Evolutionary conservation across 2,888 invertebrate species (phyloP).

Genomic region (Leucania comma): DNA sequence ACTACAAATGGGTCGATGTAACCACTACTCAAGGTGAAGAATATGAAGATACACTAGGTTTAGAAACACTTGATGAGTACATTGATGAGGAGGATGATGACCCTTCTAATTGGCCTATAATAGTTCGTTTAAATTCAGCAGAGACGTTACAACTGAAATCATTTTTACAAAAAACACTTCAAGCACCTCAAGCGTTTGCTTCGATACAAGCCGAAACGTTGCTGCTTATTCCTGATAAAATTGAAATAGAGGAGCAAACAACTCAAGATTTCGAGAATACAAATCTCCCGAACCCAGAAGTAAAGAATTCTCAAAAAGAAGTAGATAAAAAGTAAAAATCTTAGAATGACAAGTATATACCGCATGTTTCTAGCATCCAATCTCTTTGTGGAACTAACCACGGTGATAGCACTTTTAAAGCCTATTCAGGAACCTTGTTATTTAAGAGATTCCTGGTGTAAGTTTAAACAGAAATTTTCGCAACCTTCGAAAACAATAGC

Average conservation of each 20-base stretch:
- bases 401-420: conserved; percentile 76
- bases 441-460: conserved; percentile 76
- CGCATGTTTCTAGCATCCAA: conserved; percentile 67
- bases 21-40: conserved; percentile 60
- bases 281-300: neutral
- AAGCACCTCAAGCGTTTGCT: conserved; percentile 22
- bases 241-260: neutral
- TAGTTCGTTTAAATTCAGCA: conserved; percentile 68
- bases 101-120: conserved; percentile 72
- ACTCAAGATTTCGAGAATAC: neutral
- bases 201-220: conserved; percentile 18
- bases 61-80: conserved; percentile 37
- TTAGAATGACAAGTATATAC: conserved; percentile 77
- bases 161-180: conserved; percentile 67
- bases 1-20: conserved; percentile 78
- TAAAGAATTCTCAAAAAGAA: neutral
- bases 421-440: conserved; percentile 76
- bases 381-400: conserved; percentile 72
- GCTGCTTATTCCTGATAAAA: conserved; percentile 11
- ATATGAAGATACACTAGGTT: neutral
- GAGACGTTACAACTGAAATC: conserved; percentile 69
- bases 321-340: neutral
- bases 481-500: conserved; percentile 65
- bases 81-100: conserved; percentile 60
- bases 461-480: conserved; percentile 61